phyloP scores from a whole-genome alignment of 2,888 invertebrate species.

The Calephelis perditalis region DNA sequence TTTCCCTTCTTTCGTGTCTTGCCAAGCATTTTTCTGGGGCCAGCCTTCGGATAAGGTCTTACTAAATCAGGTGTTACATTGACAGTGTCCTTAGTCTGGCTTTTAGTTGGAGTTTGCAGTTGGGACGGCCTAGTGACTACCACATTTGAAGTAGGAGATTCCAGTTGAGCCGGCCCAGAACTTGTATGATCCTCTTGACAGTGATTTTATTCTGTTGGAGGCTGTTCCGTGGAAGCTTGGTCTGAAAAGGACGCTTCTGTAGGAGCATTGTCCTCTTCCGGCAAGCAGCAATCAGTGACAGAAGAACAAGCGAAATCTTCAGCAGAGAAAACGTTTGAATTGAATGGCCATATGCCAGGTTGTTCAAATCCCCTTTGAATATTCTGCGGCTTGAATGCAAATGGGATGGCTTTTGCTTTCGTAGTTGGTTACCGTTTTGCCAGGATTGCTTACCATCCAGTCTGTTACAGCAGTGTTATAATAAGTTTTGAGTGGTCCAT shows the following conservation, averaged over 20 bases:
- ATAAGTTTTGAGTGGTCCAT: slow-evolving; percentile 26
- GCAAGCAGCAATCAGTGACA: slow-evolving; percentile 25
- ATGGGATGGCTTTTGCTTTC: slow-evolving; percentile 26
- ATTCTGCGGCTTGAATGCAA: slow-evolving; percentile 27
- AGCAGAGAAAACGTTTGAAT: slow-evolving; percentile 30
- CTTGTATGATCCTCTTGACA: slow-evolving; percentile 1
- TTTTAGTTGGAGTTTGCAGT: slow-evolving; percentile 7
- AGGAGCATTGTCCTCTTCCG: slow-evolving; percentile 9
- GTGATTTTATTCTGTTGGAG: slow-evolving; percentile 8
- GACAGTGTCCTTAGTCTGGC: slow-evolving; percentile 10
- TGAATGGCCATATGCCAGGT: slow-evolving; percentile 31
- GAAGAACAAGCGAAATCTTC: slow-evolving; percentile 26
- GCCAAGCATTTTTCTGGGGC: slow-evolving; percentile 22
- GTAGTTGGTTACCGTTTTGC: slow-evolving; percentile 28
- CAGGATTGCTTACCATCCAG: slow-evolving; percentile 25
- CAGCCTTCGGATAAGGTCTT: slow-evolving; percentile 29
- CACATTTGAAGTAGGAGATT: neutral
- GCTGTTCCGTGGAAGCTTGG: slow-evolving; percentile 4
- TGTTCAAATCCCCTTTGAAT: slow-evolving; percentile 30
- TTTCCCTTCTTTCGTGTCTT: slow-evolving; percentile 27
- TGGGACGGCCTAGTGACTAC: neutral
- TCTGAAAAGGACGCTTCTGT: slow-evolving; percentile 11
- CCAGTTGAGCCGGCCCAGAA: too few species aligned
- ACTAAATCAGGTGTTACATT: slow-evolving; percentile 24
- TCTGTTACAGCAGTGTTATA: slow-evolving; percentile 20